Conservation (phyloP, 1,140 invertebrate genomes). For the Sminthurinus signatus region DNA sequence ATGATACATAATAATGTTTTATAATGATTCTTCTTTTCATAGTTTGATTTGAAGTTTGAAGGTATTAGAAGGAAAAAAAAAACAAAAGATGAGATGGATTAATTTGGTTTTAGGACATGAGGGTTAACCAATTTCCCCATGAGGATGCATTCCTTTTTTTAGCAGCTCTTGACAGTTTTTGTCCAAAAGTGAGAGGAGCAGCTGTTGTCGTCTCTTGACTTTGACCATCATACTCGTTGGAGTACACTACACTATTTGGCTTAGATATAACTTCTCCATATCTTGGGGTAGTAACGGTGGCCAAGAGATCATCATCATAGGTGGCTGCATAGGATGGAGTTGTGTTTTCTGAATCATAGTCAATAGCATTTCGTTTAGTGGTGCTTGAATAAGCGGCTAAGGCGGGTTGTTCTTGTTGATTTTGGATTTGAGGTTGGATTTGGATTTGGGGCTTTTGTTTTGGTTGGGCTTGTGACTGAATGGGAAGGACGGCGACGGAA, state of each 20-base stretch:
- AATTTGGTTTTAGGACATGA: no score
- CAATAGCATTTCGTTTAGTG: constrained; percentile 13
- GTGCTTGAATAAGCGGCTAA: not conserved
- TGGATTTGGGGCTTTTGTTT: no score
- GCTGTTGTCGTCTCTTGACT: constrained; percentile 11
- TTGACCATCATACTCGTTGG: not conserved
- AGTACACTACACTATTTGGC: not conserved
- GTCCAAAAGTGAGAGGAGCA: constrained; percentile 1
- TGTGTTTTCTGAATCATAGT: constrained; percentile 12
- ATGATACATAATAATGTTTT: no score
- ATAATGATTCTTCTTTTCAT: no score
- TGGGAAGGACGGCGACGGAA: no score
- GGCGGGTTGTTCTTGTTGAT: not conserved
- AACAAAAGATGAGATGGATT: no score
- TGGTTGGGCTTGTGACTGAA: no score
- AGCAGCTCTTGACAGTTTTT: constrained; percentile 9
- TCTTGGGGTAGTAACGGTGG: not conserved
- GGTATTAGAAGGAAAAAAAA: no score
- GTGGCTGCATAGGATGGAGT: not conserved
- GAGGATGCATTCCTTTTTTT: not conserved
- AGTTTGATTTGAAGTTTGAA: no score
- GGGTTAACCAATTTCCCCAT: constrained; percentile 10
- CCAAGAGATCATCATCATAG: constrained; percentile 4
- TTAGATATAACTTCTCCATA: constrained; percentile 5
- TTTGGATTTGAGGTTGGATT: no score